Evolutionary conservation across 1,140 invertebrate genomes (phyloP), one percentile per base, ranked within the genome.

Genomic region (Nylanderia fulva): DNA sequence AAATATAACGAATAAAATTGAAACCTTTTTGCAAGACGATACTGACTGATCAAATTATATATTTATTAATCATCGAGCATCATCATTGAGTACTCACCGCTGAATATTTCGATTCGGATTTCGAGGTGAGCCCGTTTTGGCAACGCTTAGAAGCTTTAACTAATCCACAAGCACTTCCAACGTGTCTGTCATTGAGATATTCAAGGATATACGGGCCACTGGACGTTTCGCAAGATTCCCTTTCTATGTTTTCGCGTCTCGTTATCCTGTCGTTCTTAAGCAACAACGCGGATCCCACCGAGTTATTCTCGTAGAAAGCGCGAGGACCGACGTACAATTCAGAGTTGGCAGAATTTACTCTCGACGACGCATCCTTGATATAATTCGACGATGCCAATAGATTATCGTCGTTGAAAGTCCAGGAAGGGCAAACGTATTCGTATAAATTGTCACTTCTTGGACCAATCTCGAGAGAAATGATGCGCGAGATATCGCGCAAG

Each of bases 401-500:
- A 42, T 39, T 86, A 3, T 74, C 72, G 1, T 79, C 71, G 27
- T n/a, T 75, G 24, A 80, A 21, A 0, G 13, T 6, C 75, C 92
- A 91, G 0, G 94, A 94, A 9, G 86, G 77, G 29, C 93, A 90
- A 27, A 92, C 87, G 15, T 92, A 90, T 42, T 95, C 95, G 61
- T 94, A 94, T 3, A 94, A 91, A 7, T 84, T 89, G n/a, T 89
- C 85, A 29, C 89, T 91, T 48, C 94, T 85, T 13, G 85, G 48
- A 15, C 93, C 91, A 29, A 94, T 89, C 36, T 93, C 93, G 33
- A 91, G 61, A 1, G 90, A 80, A n/a, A 95, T 93, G 9, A 93
- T 94, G 6, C 93, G 91, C 61, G 94, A 94, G 7, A 95, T 93
- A 42, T 91, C 91, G 24, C 91, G 91, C 4, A 95, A 88, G 42